phyloP scores from a whole-genome alignment of 2,113 vertebrate species.

The Oncorhynchus gorbuscha region DNA sequence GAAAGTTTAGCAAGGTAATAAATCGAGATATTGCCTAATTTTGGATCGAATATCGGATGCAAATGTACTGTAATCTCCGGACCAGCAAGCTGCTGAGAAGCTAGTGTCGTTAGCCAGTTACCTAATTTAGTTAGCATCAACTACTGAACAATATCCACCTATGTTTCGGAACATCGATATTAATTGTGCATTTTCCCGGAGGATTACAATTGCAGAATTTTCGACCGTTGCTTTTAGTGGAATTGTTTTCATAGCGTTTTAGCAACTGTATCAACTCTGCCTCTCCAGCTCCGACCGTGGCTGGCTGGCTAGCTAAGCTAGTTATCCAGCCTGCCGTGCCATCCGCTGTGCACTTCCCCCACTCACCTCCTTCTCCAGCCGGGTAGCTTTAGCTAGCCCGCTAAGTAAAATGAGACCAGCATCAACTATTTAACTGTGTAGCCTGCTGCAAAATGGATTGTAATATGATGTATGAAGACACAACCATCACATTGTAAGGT shows the following conservation, averaged over 20 bases:
- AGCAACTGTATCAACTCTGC: neutral
- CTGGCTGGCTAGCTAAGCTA: conserved; percentile 36
- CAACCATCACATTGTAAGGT: conserved; percentile 69
- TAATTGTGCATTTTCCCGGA: neutral
- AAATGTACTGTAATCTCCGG: conserved; percentile 32
- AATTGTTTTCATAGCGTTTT: neutral
- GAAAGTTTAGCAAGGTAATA: neutral
- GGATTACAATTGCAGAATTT: neutral
- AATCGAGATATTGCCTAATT: neutral
- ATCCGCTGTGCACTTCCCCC: conserved; percentile 74
- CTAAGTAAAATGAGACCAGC: conserved; percentile 74
- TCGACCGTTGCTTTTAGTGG: neutral
- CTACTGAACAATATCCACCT: neutral
- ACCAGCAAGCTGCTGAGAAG: conserved; percentile 16
- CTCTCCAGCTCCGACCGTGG: neutral
- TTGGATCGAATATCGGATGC: conserved; percentile 12
- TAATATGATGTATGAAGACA: conserved; percentile 73
- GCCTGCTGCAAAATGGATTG: conserved; percentile 66
- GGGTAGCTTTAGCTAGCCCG: conserved; percentile 71
- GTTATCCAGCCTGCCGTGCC: conserved; percentile 57
- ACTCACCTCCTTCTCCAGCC: conserved; percentile 65
- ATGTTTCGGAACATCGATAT: no score
- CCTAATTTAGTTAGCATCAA: conserved; percentile 21
- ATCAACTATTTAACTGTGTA: conserved; percentile 60
- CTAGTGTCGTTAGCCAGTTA: conserved; percentile 30